Percentiles rank a stretch among this genome's conserved stretches.
phyloP scores from a whole-genome alignment of 2,888 invertebrate species.

The Pristionchus entomophagus region DNA sequence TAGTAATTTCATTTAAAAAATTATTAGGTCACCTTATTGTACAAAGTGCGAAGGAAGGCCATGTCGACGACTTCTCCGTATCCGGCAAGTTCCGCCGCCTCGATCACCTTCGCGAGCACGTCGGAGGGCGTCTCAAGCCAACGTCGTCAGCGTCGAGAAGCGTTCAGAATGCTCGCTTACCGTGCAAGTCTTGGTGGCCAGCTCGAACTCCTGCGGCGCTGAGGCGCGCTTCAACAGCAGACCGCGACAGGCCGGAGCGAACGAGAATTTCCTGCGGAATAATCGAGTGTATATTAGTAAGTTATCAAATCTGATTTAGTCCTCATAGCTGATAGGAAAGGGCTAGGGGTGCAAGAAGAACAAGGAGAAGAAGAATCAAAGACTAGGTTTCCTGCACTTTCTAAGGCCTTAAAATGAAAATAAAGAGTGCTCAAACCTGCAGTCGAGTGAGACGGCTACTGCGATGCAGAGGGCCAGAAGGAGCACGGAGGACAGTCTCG shows the following conservation, averaged over 20 bases:
- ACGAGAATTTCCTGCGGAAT: conserved; percentile 66
- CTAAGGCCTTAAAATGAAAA: background rate
- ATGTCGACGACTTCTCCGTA: conserved; percentile 36
- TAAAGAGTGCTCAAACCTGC: conserved; percentile 19
- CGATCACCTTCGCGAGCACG: conserved; percentile 41
- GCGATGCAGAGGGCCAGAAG: background rate
- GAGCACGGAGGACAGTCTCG: conserved; percentile 9
- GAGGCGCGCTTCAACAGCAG: conserved; percentile 65
- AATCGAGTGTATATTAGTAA: background rate
- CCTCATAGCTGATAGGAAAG: background rate
- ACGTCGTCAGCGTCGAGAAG: background rate
- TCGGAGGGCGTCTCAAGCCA: conserved; percentile 36
- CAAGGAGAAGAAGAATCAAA: background rate
- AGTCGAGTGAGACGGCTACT: background rate
- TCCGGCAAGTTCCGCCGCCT: conserved; percentile 36
- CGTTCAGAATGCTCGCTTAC: background rate
- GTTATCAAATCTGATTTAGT: too few species aligned
- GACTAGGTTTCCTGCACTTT: too few species aligned
- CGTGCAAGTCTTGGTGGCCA: conserved; percentile 36
- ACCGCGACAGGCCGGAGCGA: conserved; percentile 69
- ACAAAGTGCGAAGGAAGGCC: conserved; percentile 38
- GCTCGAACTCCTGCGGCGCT: conserved; percentile 27
- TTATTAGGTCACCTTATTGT: background rate
- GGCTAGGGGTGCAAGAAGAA: background rate
- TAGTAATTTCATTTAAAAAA: too few species aligned